phyloP scores from a whole-genome alignment of 2,113 vertebrate species.

The Onychostoma macrolepis region DNA sequence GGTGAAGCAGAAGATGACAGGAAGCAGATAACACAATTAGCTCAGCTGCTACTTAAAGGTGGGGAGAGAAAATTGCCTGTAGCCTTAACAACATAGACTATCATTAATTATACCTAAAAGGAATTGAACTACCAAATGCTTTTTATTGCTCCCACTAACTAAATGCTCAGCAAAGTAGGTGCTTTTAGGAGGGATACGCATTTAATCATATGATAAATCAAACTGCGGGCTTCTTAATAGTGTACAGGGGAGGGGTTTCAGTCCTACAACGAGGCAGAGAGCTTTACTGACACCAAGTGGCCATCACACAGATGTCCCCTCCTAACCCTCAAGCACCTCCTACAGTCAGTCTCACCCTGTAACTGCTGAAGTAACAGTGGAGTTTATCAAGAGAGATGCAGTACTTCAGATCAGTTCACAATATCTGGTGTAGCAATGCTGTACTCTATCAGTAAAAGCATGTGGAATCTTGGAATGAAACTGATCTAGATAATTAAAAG shows the following conservation, averaged over 20 bases:
- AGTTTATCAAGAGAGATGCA: not conserved
- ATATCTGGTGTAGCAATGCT: not conserved
- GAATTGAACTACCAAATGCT: not conserved
- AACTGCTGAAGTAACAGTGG: not conserved
- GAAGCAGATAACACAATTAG: constrained; percentile 32
- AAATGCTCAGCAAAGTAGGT: constrained; percentile 15
- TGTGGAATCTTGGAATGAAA: not conserved
- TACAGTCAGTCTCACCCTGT: not conserved
- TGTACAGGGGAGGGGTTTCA: not conserved
- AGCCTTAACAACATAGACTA: not conserved
- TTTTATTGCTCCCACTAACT: not conserved
- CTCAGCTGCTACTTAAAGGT: not conserved
- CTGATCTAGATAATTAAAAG: not conserved
- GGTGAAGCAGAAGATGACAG: constrained; percentile 10
- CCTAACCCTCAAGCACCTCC: not conserved
- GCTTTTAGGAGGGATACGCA: not conserved
- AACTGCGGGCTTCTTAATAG: not conserved
- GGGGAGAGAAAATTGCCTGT: constrained; percentile 7
- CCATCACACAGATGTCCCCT: not conserved
- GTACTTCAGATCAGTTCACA: not conserved
- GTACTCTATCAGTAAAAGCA: not conserved
- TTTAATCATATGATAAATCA: constrained; percentile 42
- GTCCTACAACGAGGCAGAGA: constrained; percentile 12
- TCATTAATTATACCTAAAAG: constrained; percentile 24
- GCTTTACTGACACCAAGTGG: constrained; percentile 65